Evolutionary conservation across 1,140 invertebrate genomes (phyloP).

Genomic region (Propsilocerus akamusi): DNA sequence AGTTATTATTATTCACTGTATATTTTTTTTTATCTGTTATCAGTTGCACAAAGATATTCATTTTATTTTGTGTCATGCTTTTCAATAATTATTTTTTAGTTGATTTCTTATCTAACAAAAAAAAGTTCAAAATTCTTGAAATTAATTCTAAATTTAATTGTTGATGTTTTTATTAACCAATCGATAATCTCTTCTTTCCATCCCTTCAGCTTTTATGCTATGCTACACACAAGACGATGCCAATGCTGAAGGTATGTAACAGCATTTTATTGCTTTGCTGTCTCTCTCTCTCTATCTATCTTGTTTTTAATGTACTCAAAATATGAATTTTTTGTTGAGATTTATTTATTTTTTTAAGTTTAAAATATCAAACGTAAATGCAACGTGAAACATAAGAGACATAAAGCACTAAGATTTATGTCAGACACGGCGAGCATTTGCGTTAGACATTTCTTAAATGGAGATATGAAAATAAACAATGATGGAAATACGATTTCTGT

Average conservation of each 20-base stretch:
- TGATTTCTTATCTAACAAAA: background rate
- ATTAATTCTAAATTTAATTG: background rate
- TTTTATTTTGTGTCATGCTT: no score
- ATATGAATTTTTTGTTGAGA: background rate
- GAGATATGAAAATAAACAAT: no score
- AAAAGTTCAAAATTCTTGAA: background rate
- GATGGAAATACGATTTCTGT: no score
- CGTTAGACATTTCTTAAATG: no score
- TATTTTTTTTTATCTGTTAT: no score
- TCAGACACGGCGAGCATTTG: no score
- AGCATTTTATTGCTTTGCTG: background rate
- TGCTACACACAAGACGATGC: slow-evolving; percentile 80
- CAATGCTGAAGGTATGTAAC: slow-evolving; percentile 64
- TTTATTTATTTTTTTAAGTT: background rate
- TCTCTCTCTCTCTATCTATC: background rate
- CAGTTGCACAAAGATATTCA: no score
- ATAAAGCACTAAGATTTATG: no score
- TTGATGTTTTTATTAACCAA: no score
- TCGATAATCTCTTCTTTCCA: background rate
- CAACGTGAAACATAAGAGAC: background rate
- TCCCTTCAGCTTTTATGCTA: slow-evolving; percentile 62
- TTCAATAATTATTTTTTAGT: background rate
- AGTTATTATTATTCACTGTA: slow-evolving; percentile 14
- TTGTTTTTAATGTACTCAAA: background rate
- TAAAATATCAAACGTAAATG: background rate